A percentile compares a stretch with the other conserved stretches of the same genome.
Evolutionary conservation across 2,888 invertebrate genomes (phyloP).

Genomic region (Nephrotoma appendiculata): DNA sequence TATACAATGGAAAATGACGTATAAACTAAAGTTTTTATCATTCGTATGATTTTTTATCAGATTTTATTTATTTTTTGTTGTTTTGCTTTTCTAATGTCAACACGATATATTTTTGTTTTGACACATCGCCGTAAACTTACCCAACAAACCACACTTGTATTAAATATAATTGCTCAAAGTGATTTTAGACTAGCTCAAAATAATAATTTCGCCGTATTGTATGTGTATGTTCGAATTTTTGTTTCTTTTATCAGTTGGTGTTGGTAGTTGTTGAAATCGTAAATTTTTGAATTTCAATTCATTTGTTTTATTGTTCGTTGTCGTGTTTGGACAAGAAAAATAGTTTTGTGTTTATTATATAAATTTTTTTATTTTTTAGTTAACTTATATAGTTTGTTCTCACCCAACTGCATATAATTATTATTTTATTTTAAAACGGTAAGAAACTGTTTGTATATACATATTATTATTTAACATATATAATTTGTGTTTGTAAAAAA

Average conservation of each 20-base stretch:
- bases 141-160: neutral
- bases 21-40: neutral
- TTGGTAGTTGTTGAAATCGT: neutral
- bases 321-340: neutral
- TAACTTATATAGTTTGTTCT: neutral
- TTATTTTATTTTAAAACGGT: too few species aligned
- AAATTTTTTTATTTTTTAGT: neutral
- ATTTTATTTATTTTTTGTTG: neutral
- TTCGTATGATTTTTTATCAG: neutral
- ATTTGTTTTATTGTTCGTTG: neutral
- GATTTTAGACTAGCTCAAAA: neutral
- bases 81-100: neutral
- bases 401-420: too few species aligned
- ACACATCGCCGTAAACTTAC: neutral
- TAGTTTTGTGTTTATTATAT: neutral
- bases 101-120: neutral
- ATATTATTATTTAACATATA: too few species aligned
- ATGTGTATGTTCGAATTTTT: neutral
- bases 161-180: neutral
- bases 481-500: too few species aligned
- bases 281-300: neutral
- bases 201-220: neutral
- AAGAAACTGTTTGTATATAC: too few species aligned
- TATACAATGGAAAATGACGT: neutral
- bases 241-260: neutral